These are phyloP conservation scores for Sycon ciliatum DNA, from an alignment of 37 sponge, comb jelly and placozoan species.

Conservation along the genomic window DNA sequence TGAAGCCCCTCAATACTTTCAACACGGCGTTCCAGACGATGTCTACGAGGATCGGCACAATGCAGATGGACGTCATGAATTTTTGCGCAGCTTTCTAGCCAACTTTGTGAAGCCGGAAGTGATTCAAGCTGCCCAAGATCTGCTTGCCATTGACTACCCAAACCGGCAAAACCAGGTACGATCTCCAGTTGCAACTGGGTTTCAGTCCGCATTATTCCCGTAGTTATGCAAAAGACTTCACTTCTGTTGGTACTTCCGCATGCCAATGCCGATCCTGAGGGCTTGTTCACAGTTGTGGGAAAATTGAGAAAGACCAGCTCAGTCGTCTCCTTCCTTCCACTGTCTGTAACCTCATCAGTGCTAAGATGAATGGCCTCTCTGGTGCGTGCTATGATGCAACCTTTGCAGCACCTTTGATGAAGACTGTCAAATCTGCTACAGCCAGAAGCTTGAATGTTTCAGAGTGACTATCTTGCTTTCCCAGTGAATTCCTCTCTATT, in stretches of 20 bases:
- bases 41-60: too few species aligned
- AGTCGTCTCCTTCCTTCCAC: conserved; percentile 28
- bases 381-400: too few species aligned
- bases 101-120: neutral
- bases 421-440: too few species aligned
- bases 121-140: neutral
- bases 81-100: neutral
- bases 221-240: neutral
- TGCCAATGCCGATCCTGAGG: conserved; percentile 34
- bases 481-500: too few species aligned
- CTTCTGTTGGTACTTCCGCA: conserved; percentile 22
- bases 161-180: neutral
- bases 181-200: neutral
- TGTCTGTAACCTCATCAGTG: conserved; percentile 28
- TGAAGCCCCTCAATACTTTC: neutral
- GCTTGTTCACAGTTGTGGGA: conserved; percentile 25
- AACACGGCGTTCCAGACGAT: neutral
- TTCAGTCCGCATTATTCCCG: neutral
- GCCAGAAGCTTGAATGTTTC: too few species aligned
- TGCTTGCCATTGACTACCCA: neutral
- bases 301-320: conserved; percentile 25
- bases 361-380: conserved; percentile 27
- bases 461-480: too few species aligned
- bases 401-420: too few species aligned
- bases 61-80: neutral